phyloP scores from a whole-genome alignment of 2,113 vertebrate species.

The Daphoenositta chrysoptera region DNA sequence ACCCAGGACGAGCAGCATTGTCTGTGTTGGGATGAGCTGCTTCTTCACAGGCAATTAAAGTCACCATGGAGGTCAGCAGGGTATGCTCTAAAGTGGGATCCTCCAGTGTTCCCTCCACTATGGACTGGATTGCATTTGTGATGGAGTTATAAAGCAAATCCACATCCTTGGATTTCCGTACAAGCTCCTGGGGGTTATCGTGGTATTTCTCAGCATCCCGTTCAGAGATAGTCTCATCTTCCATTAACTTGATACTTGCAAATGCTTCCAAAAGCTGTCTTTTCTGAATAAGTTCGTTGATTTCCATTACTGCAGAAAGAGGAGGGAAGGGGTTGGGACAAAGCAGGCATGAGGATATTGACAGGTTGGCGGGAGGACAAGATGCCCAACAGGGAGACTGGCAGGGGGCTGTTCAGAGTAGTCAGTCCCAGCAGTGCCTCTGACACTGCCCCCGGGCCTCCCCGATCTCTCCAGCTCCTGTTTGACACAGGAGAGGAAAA shows the following conservation, averaged over 20 bases:
- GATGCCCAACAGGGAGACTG: neutral
- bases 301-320: slow-evolving; percentile 58
- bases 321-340: neutral
- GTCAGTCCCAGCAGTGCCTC: neutral
- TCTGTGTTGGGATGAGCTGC: slow-evolving; percentile 24
- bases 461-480: neutral
- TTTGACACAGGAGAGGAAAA: neutral
- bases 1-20: neutral
- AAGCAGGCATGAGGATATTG: neutral
- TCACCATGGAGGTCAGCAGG: slow-evolving; percentile 41
- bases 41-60: slow-evolving; percentile 67
- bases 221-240: slow-evolving; percentile 50
- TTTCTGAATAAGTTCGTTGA: slow-evolving; percentile 74
- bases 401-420: neutral
- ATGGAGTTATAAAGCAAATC: slow-evolving; percentile 72
- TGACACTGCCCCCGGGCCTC: neutral
- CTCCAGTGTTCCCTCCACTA: slow-evolving; percentile 64
- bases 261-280: slow-evolving; percentile 70
- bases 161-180: slow-evolving; percentile 67
- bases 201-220: slow-evolving; percentile 18
- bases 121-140: neutral
- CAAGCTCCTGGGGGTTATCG: slow-evolving; percentile 48
- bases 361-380: neutral
- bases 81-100: neutral
- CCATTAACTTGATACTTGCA: slow-evolving; percentile 57